phyloP scores from a whole-genome alignment of 2,888 invertebrate species.

The Agrochola circellaris region DNA sequence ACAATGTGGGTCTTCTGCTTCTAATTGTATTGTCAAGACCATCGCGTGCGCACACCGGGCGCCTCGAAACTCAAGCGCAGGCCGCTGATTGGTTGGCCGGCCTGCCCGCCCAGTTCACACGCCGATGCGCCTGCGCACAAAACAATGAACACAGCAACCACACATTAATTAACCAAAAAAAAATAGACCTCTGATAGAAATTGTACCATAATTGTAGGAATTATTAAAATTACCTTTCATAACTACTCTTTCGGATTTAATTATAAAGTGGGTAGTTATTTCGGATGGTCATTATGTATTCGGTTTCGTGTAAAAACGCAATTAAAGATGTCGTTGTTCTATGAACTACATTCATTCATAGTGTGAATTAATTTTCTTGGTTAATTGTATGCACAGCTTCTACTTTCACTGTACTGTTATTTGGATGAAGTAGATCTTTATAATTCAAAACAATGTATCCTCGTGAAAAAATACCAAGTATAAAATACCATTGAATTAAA shows the following conservation, averaged over 20 bases:
- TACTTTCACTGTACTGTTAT: slow-evolving; percentile 41
- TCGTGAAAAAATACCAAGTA: too few relatives aligned
- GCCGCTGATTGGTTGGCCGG: slow-evolving; percentile 75
- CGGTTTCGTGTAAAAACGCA: slow-evolving; percentile 58
- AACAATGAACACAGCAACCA: slow-evolving; percentile 72
- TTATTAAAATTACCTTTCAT: slow-evolving; percentile 59
- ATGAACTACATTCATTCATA: slow-evolving; percentile 19
- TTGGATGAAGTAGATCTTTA: slow-evolving; percentile 3
- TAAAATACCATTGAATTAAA: too few relatives aligned
- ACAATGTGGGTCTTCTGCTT: slow-evolving; percentile 47
- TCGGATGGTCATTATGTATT: slow-evolving; percentile 49
- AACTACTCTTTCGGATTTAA: slow-evolving; percentile 56
- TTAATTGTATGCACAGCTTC: slow-evolving; percentile 39
- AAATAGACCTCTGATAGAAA: slow-evolving; percentile 50
- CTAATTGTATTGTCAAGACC: background rate
- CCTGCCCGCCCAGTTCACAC: slow-evolving; percentile 75
- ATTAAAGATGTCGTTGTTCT: slow-evolving; percentile 63
- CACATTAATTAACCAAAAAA: slow-evolving; percentile 56
- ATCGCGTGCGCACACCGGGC: slow-evolving; percentile 61
- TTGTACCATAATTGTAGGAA: slow-evolving; percentile 56
- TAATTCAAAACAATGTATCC: background rate
- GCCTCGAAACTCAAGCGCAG: slow-evolving; percentile 62
- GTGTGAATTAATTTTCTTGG: slow-evolving; percentile 46
- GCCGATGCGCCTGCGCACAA: slow-evolving; percentile 71
- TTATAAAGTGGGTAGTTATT: slow-evolving; percentile 51